These are phyloP conservation scores for Ciconia stormi DNA, from an alignment of 2,113 vertebrate genomes.

Conservation along the genomic window DNA sequence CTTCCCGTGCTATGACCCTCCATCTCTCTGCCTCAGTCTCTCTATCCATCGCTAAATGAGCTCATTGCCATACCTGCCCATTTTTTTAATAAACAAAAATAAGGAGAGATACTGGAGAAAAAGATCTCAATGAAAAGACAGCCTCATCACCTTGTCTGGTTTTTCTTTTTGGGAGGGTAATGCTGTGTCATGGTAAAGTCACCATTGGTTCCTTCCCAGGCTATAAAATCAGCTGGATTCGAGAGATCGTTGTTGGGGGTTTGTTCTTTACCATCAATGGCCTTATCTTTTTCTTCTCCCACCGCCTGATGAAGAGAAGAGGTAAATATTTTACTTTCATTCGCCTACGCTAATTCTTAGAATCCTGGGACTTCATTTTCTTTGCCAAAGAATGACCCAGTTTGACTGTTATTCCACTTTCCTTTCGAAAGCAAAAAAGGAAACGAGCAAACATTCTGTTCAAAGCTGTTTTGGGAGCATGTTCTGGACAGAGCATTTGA, in stretches of 20 bases:
- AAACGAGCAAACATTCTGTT: neutral
- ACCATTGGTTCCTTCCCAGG: neutral
- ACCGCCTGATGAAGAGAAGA: neutral
- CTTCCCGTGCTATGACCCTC: neutral
- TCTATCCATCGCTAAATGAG: neutral
- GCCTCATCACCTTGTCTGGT: neutral
- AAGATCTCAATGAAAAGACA: neutral
- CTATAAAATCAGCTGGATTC: neutral
- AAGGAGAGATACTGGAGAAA: neutral
- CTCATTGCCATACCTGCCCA: neutral
- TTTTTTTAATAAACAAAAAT: neutral
- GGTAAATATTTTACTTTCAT: neutral
- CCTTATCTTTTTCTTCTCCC: neutral
- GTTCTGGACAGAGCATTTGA: neutral
- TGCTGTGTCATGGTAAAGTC: neutral
- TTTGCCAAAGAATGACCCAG: neutral
- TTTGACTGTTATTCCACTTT: neutral
- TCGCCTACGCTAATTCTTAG: neutral
- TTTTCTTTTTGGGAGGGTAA: neutral
- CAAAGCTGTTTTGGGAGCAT: neutral
- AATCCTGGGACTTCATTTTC: neutral
- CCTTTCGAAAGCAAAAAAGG: neutral
- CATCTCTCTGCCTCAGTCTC: neutral
- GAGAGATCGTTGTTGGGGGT: neutral
- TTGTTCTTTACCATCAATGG: neutral